A percentile compares a stretch with the other conserved stretches of the same genome.
phyloP scores from a whole-genome alignment of 2,113 vertebrate genomes.

The Oenanthe oenanthe region DNA sequence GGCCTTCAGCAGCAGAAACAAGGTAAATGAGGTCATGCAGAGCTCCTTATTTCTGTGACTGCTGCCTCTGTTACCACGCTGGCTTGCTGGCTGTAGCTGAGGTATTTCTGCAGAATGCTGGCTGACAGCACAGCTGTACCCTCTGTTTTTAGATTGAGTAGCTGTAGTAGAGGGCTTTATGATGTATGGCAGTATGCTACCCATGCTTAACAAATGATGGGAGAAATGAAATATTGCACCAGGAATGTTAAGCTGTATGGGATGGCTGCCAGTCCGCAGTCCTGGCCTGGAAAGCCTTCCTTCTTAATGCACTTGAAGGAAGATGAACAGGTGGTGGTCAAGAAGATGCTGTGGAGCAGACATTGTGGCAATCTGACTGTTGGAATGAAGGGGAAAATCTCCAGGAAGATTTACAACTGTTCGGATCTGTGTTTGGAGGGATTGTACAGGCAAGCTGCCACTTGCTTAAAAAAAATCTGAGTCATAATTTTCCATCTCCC shows the following conservation, averaged over 20 bases:
- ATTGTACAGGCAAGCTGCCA: neutral
- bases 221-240: slow-evolving; percentile 21
- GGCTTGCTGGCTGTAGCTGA: neutral
- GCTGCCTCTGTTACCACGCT: neutral
- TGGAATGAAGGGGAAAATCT: neutral
- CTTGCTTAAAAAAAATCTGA: neutral
- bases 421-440: neutral
- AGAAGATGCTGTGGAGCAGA: neutral
- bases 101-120: neutral
- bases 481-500: slow-evolving; percentile 1
- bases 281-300: neutral
- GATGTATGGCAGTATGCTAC: neutral
- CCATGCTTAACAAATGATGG: neutral
- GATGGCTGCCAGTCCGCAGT: neutral
- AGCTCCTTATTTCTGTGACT: neutral
- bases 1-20: neutral
- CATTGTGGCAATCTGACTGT: neutral
- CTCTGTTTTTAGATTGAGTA: slow-evolving; percentile 37
- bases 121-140: slow-evolving; percentile 13
- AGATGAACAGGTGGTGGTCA: slow-evolving; percentile 38
- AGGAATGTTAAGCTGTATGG: slow-evolving; percentile 23
- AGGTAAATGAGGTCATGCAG: neutral
- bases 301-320: neutral
- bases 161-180: neutral
- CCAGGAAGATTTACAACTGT: slow-evolving; percentile 3